A percentile compares a stretch with the other conserved stretches of the same genome.
Conservation (phyloP, 2,113 vertebrate species). For the Neofelis nebulosa region DNA sequence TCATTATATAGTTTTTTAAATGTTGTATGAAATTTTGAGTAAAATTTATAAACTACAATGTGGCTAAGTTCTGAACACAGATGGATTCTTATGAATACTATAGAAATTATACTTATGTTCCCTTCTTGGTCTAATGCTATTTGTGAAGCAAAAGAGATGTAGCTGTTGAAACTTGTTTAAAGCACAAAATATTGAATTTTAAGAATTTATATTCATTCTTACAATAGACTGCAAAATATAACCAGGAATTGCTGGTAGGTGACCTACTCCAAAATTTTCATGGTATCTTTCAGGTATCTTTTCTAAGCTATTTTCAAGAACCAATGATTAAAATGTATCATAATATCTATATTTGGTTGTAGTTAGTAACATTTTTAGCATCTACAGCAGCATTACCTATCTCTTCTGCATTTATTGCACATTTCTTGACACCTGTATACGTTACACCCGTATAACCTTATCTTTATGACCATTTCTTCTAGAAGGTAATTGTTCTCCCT, state of each 20-base stretch:
- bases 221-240: slow-evolving; percentile 25
- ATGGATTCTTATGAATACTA: neutral
- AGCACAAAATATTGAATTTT: slow-evolving; percentile 33
- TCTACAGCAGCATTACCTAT: neutral
- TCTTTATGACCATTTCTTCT: neutral
- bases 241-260: neutral
- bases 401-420: neutral
- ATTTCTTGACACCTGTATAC: neutral
- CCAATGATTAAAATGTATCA: neutral
- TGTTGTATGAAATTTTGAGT: neutral
- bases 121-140: neutral
- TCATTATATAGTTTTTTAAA: neutral
- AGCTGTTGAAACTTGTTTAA: neutral
- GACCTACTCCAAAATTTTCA: neutral
- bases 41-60: neutral
- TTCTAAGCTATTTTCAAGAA: neutral
- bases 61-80: neutral
- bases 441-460: neutral
- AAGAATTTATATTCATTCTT: neutral
- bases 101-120: neutral
- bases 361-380: neutral
- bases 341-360: neutral
- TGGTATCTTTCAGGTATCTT: neutral
- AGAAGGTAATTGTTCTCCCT: neutral
- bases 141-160: neutral